Base-by-base conservation (phyloP, 1,140 invertebrate genomes). In the Zaprionus inermis region DNA sequence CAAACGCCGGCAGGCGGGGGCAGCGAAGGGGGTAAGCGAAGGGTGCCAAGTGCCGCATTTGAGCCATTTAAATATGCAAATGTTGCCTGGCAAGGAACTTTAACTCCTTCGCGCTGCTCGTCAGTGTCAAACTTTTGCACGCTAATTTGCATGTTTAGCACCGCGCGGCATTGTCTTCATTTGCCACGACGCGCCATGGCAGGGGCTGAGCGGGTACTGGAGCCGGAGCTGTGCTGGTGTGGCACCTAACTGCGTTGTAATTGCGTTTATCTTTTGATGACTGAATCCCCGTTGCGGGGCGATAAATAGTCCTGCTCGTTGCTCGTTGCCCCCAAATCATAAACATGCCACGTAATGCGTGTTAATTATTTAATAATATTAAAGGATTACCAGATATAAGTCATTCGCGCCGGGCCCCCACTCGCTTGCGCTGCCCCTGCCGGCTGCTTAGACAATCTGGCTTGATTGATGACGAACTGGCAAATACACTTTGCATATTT, bases 21-120 rank as follows among this genome's bases (percentile, higher is more conserved):
- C 30, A n/a, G 41, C 22, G 18, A 46, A 20, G 58, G n/a, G 10
- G 18, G 41, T 79, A n/a, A n/a, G n/a, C n/a, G 76, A 34, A 60
- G 80, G 61, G 72, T 84, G 81, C 66, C 81, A 88, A 88, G 83
- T 86, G 83, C 63, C 79, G 76, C 83, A 73, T 79, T 70, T 77
- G 73, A 78, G 80, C 84, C 84, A 88, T 88, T 88, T 88, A 88
- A 89, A 88, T 88, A 88, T 88, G 84, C 80, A 88, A 88, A 88
- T 88, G 44, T 89, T 79, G 56, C 69, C 71, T 51, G 22, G 51
- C 49, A 38, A 79, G 74, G 83, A 86, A 83, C 83, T 86, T 89
- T 88, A 86, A 86, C 83, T 83, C 84, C 63, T 86, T 86, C 84
- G 77, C 34, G 46, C 60, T 59, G 68, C 59, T 65, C 56, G 55